Evolutionary conservation across 2,888 invertebrate species (phyloP), one percentile per base, ranked within the genome.

Genomic region (Cryptocheilus praepositus): DNA sequence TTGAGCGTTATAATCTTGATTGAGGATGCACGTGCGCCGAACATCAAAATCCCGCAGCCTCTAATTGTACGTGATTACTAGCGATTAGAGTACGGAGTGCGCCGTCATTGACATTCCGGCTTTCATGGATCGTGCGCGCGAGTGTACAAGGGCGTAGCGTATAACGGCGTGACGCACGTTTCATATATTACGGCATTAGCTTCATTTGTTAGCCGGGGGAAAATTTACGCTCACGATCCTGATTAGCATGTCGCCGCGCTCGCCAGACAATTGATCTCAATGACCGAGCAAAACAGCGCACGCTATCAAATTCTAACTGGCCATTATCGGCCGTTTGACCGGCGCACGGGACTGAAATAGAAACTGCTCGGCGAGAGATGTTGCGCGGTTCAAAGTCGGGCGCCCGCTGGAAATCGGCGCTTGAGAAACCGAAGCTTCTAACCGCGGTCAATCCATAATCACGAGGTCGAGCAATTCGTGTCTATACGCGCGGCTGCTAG

Each of bases 361-460:
- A 36, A 11, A 11, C 36, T 11, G 7, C 8, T 36, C 1, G 4
- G 8, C 7, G 36, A 2, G 36, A 36, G 36, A 11, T 11, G 52
- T 5, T 52, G 28, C 19, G 16, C 51, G 44, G 11, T 57, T 36
- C 58, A 43, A 45, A 61, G 28, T 22, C 55, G 36, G 54, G 46
- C 25, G 25, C 19, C 7, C n/a, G n/a, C 15, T 25, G 25, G 22
- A 46, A 36, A 28, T n/a, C 36, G 52, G 54, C 59, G 64, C 58
- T 46, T 25, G 43, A 52, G 64, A 55, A 44, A 18, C 18, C 21
- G 60, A 45, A n/a, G 67, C 53, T 60, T 60, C 56, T 61, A 63
- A 54, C 58, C 25, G 52, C 64, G 71, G 71, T 76, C 70, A 73
- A 75, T 73, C 73, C 71, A 78, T 77, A 82, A 80, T 81, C 77